A percentile compares a stretch with the other conserved stretches of the same genome.
Evolutionary conservation across 2,797 vertebrate genomes (phyloP).

Genomic region (Hydrolagus colliei): DNA sequence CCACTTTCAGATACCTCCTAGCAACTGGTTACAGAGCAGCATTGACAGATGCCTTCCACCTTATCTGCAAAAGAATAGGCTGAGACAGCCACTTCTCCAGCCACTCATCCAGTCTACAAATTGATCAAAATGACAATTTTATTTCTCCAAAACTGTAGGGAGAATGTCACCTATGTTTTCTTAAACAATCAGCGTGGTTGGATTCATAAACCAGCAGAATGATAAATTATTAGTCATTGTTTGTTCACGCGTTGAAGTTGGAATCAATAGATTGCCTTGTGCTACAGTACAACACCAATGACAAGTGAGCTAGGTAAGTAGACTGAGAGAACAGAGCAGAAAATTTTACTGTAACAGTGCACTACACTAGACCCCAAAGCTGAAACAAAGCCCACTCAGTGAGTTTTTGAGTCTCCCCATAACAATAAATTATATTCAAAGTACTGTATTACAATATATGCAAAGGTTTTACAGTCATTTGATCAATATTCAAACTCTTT

Average conservation of each 20-base stretch:
- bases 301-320: neutral
- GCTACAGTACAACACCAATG: neutral
- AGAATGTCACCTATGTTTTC: conserved; percentile 17
- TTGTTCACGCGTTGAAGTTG: neutral
- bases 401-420: neutral
- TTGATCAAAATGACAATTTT: conserved; percentile 8
- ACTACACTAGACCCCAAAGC: neutral
- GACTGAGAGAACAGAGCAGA: neutral
- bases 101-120: neutral
- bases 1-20: neutral
- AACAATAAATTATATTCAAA: neutral
- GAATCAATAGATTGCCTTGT: conserved; percentile 8
- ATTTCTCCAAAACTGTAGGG: conserved; percentile 3
- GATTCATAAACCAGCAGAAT: neutral
- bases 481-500: neutral
- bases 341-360: neutral
- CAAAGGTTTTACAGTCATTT: neutral
- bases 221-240: neutral
- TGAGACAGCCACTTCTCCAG: neutral
- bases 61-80: no score
- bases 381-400: neutral
- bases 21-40: conserved; percentile 6
- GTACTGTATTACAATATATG: conserved; percentile 9
- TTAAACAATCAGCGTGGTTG: conserved; percentile 16
- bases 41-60: neutral